Base-by-base conservation (phyloP, 1,140 invertebrate species). In the Musca vetustissima region DNA sequence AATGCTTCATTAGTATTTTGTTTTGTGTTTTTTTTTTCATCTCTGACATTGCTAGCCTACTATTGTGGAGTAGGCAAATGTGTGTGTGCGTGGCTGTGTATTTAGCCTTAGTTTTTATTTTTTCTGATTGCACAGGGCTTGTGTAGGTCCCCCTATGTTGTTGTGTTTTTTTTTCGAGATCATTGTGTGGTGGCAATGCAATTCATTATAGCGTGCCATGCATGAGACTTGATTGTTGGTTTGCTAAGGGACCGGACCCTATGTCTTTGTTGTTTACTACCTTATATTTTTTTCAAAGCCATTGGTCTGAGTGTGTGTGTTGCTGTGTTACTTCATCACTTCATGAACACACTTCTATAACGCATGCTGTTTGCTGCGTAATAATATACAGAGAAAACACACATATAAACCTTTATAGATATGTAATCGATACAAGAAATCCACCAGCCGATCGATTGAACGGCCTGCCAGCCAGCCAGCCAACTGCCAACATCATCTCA, bases 161-260 rank as follows among this genome's bases (percentile, higher is more conserved):
- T 25, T 55, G 19, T 55, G 11, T 15, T 59, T 59, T 14, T 59
- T 59, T 24, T 59, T 28, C 28, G 4, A 32, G 57, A 61, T 61
- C n/a, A 61, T 61, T 61, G 57, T 61, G 57, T 19, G 21, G 28
- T 61, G 57, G 57, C 57, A 61, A 61, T 61, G 57, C 57, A 61
- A 61, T 61, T 61, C 57, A 61, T 61, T 61, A 61, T 61, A 61
- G 28, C 57, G 28, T 61, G 57, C 57, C 57, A 61, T 61, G 57
- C 57, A 43, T 61, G 36, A 61, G 57, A 61, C 19, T 32, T 19
- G 19, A n/a, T 61, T 17, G 57, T 61, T 21, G 36, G 6, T 43
- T 43, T 43, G 36, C 13, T 43, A 43, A 43, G 49, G 49, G 49
- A n/a, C n/a, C n/a, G 17, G n/a, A 52, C 21, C 17, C 17, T 52